phyloP scores from a whole-genome alignment of 2,113 vertebrate genomes.

The Ivindomyrus marchei region DNA sequence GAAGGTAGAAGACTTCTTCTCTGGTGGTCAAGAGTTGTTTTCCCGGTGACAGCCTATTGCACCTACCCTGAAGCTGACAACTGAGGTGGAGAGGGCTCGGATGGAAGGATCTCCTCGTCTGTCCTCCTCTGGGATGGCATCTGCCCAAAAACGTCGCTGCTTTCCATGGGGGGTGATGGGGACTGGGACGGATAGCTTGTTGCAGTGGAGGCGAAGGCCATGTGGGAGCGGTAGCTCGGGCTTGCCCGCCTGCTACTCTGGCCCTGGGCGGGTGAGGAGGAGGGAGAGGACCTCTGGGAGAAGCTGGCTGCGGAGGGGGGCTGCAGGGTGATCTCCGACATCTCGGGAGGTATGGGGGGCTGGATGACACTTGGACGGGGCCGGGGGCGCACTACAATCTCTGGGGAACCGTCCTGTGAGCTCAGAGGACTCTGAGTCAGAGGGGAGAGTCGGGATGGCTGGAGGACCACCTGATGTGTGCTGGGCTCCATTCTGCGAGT shows the following conservation, averaged over 20 bases:
- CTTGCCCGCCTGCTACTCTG: conserved; percentile 76
- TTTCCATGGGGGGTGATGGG: conserved; percentile 74
- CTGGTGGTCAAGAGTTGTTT: conserved; percentile 20
- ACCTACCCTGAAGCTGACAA: conserved; percentile 96
- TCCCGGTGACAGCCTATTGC: conserved; percentile 37
- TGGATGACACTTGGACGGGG: conserved; percentile 85
- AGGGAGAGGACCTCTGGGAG: conserved; percentile 88
- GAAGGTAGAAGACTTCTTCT: conserved; percentile 48
- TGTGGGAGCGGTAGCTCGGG: conserved; percentile 67
- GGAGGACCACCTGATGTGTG: conserved; percentile 97
- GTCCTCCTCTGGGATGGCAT: conserved; percentile 79
- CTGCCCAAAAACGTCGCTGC: conserved; percentile 83
- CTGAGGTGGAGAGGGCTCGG: conserved; percentile 81
- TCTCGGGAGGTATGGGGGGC: conserved; percentile 69
- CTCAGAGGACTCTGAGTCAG: conserved; percentile 94
- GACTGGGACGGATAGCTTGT: conserved; percentile 79
- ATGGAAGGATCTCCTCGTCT: conserved; percentile 86
- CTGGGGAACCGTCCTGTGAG: conserved; percentile 86
- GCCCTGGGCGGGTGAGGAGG: conserved; percentile 85
- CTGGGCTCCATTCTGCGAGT: conserved; percentile 84
- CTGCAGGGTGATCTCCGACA: conserved; percentile 92
- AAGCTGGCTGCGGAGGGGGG: conserved; percentile 86
- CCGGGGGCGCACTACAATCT: conserved; percentile 83
- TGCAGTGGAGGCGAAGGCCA: conserved; percentile 82
- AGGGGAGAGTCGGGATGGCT: conserved; percentile 93